Percentiles rank a stretch among this genome's conserved stretches.
Evolutionary conservation across 1,140 invertebrate species (phyloP).

Genomic region (Aethina tumida): DNA sequence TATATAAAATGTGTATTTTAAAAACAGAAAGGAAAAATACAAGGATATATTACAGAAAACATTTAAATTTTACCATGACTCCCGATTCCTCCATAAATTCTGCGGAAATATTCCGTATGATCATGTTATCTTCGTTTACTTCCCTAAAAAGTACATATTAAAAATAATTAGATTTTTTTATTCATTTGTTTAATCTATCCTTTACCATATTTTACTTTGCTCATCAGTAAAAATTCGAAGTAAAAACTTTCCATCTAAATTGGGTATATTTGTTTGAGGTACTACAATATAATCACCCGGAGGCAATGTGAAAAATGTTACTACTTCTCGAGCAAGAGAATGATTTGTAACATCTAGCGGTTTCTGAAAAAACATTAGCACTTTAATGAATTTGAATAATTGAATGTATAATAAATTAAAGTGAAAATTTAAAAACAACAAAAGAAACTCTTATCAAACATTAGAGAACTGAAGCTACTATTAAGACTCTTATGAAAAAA

Average conservation of each 20-base stretch:
- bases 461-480: too few relatives aligned
- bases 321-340: conserved; percentile 58
- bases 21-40: too few relatives aligned
- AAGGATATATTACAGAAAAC: too few relatives aligned
- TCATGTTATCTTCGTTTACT: conserved; percentile 66
- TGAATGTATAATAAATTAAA: too few relatives aligned
- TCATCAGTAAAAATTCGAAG: conserved; percentile 62
- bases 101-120: conserved; percentile 51
- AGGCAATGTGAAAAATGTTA: conserved; percentile 63
- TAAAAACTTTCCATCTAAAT: conserved; percentile 61
- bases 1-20: too few relatives aligned
- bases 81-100: conserved; percentile 48
- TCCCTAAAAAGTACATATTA: conserved; percentile 43
- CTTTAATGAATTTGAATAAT: too few relatives aligned
- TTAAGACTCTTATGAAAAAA: too few relatives aligned
- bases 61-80: background rate
- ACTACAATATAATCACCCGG: conserved; percentile 71
- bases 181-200: conserved; percentile 7
- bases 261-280: conserved; percentile 58
- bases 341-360: conserved; percentile 60
- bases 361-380: conserved; percentile 40
- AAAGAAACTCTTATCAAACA: too few relatives aligned
- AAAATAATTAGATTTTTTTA: background rate
- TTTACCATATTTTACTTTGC: conserved; percentile 62
- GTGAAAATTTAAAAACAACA: too few relatives aligned